Evolutionary conservation across 2,888 invertebrate species (phyloP), one percentile per base, ranked within the genome.

Genomic region (Drosophila paracracens): DNA sequence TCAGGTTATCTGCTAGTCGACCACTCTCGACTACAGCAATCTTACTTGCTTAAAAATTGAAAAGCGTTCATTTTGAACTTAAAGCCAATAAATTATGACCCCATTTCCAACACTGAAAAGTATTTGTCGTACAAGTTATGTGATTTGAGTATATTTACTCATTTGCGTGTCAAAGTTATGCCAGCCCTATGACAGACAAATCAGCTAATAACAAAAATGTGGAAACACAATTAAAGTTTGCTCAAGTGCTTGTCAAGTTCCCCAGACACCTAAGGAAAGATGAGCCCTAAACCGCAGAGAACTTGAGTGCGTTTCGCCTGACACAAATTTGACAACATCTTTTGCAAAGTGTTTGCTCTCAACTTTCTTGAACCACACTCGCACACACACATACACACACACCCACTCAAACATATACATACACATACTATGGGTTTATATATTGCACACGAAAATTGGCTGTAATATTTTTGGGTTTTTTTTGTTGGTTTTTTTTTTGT

Each of bases 241-340:
- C 25, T 25, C 40, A 67, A 67, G 40, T 57, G 57, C 40, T 36
- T 50, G 66, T 66, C 48, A 67, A 50, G 48, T 54, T 67, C 6
- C 33, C 33, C 31, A 64, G 53, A 46, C 31, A 48, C 46, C 46
- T 27, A n/a, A 53, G 21, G 31, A 29, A 63, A 54, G 7, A 27
- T 16, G 13, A 13, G 67, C 33, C 38, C 38, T 95, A n/a, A 94
- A 93, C 0, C 97, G 97, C 72, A 97, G 16, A 8, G 16, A 46
- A 46, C 95, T 61, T 95, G 94, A 92, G 97, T 97, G 64, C 98
- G 91, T 35, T 51, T 38, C 72, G 72, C 50, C 65, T 64, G 33
- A 33, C 27, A 29, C 43, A 25, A 65, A 35, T 63, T 81, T 77
- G 62, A 70, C 63, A 73, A 67, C 70, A 78, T 66, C 31, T 53